phyloP scores from a whole-genome alignment of 2,888 invertebrate genomes.

The Plagodis dolabraria region DNA sequence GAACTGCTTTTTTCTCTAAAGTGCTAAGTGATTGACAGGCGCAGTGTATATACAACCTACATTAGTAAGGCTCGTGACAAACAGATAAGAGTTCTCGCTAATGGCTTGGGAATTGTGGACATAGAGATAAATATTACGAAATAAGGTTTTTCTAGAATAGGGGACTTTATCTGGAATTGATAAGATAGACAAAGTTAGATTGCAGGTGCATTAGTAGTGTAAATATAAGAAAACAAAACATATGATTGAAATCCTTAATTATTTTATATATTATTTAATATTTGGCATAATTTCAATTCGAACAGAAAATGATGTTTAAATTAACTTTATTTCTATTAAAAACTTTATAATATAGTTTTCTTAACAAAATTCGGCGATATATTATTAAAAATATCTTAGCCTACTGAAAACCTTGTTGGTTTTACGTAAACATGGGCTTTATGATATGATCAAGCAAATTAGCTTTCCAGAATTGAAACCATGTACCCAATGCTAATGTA shows the following conservation, averaged over 20 bases:
- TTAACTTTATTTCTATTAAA: no score
- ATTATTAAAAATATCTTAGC: no score
- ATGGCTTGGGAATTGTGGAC: constrained; percentile 53
- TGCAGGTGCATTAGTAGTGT: constrained; percentile 21
- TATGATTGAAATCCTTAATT: background rate
- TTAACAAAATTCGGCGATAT: no score
- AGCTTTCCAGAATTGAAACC: no score
- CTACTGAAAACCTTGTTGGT: no score
- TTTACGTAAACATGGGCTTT: no score
- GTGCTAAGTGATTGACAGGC: constrained; percentile 55
- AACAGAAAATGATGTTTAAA: no score
- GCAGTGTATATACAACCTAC: constrained; percentile 44
- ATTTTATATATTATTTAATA: no score
- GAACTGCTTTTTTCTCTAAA: constrained; percentile 27
- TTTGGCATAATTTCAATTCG: no score
- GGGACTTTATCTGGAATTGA: constrained; percentile 54
- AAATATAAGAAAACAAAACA: background rate
- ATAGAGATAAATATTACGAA: constrained; percentile 59
- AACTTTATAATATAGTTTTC: no score
- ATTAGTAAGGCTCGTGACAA: constrained; percentile 61
- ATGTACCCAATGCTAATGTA: no score
- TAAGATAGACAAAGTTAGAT: constrained; percentile 41
- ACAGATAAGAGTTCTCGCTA: constrained; percentile 66
- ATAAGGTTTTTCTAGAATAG: constrained; percentile 54
- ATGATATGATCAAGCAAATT: no score